phyloP scores from a whole-genome alignment of 2,888 invertebrate genomes.

The Drosophila monieri region DNA sequence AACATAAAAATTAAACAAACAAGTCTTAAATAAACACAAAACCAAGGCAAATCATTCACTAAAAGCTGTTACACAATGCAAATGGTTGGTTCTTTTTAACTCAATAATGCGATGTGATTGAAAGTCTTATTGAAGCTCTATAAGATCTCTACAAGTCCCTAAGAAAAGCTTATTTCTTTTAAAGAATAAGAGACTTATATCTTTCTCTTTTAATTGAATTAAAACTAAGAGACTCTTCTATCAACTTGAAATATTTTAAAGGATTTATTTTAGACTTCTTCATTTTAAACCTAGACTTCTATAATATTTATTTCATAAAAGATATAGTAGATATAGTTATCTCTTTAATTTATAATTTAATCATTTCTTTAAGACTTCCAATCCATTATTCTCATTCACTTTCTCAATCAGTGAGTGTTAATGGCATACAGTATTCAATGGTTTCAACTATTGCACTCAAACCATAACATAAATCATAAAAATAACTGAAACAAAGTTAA shows the following conservation, averaged over 20 bases:
- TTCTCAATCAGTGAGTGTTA: background rate
- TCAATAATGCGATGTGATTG: slow-evolving; percentile 10
- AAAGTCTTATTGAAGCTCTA: background rate
- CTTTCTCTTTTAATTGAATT: too few species aligned
- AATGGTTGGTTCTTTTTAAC: slow-evolving; percentile 21
- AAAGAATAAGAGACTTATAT: too few species aligned
- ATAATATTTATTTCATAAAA: too few species aligned
- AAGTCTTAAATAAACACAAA: slow-evolving; percentile 3
- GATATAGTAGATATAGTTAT: too few species aligned
- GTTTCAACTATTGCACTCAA: slow-evolving; percentile 3
- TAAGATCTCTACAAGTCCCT: too few species aligned
- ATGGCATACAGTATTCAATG: slow-evolving; percentile 1
- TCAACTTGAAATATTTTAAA: too few species aligned
- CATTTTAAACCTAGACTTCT: too few species aligned
- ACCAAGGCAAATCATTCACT: slow-evolving; percentile 65
- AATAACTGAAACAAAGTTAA: background rate
- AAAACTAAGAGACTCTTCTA: too few species aligned
- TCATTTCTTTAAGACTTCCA: too few species aligned
- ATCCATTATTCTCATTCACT: background rate
- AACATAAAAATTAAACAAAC: background rate
- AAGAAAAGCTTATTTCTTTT: too few species aligned
- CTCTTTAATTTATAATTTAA: too few species aligned
- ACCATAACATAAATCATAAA: background rate
- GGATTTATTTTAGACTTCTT: too few species aligned
- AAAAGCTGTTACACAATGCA: slow-evolving; percentile 68